These are phyloP conservation scores for Sebastes trivittatus DNA, from an alignment of 2,797 vertebrate species.

Conservation along the genomic window DNA sequence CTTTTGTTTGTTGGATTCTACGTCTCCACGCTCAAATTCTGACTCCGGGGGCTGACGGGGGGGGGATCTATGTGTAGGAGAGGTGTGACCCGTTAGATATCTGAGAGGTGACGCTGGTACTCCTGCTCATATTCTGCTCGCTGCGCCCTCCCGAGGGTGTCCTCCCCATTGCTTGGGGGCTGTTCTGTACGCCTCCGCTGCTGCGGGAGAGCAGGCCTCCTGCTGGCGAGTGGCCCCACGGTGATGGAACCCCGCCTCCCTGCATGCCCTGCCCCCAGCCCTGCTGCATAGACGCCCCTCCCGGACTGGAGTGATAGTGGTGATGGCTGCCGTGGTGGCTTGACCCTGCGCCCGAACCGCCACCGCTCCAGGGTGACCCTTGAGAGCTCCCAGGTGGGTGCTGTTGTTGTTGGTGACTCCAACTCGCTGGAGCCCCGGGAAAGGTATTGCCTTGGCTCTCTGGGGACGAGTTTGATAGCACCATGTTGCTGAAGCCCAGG, in stretches of 20 bases:
- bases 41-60: constrained; percentile 17
- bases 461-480: constrained; percentile 96
- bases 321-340: constrained; percentile 85
- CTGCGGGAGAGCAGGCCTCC: constrained; percentile 89
- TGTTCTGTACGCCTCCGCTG: constrained; percentile 92
- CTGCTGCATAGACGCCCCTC: constrained; percentile 90
- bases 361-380: constrained; percentile 89
- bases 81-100: constrained; percentile 99
- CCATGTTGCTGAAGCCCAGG: constrained; percentile 99
- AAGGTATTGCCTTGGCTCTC: constrained; percentile 97
- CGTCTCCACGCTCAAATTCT: constrained; percentile 26
- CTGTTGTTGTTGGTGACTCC: constrained; percentile 87
- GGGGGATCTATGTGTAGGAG: constrained; percentile 93
- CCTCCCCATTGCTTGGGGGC: constrained; percentile 97
- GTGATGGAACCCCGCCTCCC: constrained; percentile 85
- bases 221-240: constrained; percentile 90
- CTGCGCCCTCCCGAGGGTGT: constrained; percentile 95
- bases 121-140: constrained; percentile 98
- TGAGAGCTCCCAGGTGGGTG: constrained; percentile 86
- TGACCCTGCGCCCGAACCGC: constrained; percentile 73
- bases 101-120: constrained; percentile 98
- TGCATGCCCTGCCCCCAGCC: constrained; percentile 93
- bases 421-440: constrained; percentile 91
- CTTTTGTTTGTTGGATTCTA: constrained; percentile 32
- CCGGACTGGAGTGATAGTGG: constrained; percentile 92